phyloP scores from a whole-genome alignment of 1,140 invertebrate genomes.

The Procambarus virginalis region DNA sequence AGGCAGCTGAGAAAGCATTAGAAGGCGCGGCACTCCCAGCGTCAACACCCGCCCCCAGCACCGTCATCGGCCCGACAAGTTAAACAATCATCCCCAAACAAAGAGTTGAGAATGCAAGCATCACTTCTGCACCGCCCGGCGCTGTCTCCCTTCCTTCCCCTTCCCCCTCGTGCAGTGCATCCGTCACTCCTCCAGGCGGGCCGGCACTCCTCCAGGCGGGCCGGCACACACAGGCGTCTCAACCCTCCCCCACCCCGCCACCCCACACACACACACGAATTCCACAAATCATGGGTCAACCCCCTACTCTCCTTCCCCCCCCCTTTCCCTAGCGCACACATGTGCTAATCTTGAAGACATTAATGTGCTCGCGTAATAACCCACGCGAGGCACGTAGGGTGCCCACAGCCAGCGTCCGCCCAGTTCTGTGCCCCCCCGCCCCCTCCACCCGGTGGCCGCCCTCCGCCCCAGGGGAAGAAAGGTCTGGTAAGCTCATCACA shows the following conservation, averaged over 20 bases:
- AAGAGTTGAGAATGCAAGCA: background rate
- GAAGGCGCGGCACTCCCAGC: too few relatives aligned
- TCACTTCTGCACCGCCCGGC: background rate
- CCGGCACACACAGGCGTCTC: background rate
- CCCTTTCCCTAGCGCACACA: background rate
- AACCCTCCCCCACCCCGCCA: background rate
- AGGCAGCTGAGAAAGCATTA: too few relatives aligned
- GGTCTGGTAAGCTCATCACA: slow-evolving; percentile 51
- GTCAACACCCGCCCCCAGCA: background rate
- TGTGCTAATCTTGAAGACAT: slow-evolving; percentile 51
- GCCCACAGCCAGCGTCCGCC: background rate
- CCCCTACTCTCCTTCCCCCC: too few relatives aligned
- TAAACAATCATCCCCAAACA: slow-evolving; percentile 1
- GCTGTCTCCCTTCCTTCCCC: too few relatives aligned
- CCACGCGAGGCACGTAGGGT: background rate
- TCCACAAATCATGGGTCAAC: slow-evolving; percentile 22
- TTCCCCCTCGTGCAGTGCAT: background rate
- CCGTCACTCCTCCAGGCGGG: background rate
- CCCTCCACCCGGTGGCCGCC: too few relatives aligned
- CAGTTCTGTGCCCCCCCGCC: background rate
- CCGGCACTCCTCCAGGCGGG: too few relatives aligned
- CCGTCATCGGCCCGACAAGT: background rate
- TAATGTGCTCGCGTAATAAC: slow-evolving; percentile 32
- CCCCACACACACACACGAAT: too few relatives aligned
- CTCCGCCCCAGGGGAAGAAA: background rate